phyloP scores from a whole-genome alignment of 2,888 invertebrate species.

The Thera britannica region DNA sequence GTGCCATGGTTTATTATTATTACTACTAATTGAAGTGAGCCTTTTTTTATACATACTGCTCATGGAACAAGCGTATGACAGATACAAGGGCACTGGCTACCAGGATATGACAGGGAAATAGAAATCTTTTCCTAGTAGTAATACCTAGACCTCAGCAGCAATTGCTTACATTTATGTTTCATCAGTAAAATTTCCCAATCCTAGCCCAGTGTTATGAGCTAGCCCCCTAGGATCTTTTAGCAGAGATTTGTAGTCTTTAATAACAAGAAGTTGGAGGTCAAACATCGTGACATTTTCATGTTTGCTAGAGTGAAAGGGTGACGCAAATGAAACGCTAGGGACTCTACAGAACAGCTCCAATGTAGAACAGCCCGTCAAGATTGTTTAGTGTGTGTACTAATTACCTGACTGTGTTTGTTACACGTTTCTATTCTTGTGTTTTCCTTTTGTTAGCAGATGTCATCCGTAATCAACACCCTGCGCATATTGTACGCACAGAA shows the following conservation, averaged over 20 bases:
- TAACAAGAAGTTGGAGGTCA: slow-evolving; percentile 72
- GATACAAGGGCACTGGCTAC: too few species aligned
- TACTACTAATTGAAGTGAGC: not conserved
- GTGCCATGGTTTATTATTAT: slow-evolving; percentile 7
- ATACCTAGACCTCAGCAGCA: too few species aligned
- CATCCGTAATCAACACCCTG: slow-evolving; percentile 80
- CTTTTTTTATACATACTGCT: not conserved
- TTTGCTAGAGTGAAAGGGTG: slow-evolving; percentile 72
- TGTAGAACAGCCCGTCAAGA: slow-evolving; percentile 11
- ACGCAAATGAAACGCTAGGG: slow-evolving; percentile 40
- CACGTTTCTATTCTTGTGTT: slow-evolving; percentile 61
- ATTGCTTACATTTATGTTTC: too few species aligned
- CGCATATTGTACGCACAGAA: slow-evolving; percentile 76
- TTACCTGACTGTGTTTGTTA: slow-evolving; percentile 58
- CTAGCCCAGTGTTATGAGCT: not conserved
- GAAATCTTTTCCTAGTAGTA: too few species aligned
- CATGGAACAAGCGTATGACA: too few species aligned
- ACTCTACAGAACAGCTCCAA: not conserved
- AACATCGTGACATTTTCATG: slow-evolving; percentile 76
- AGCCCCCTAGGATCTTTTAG: too few species aligned
- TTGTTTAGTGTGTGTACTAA: slow-evolving; percentile 19
- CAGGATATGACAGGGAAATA: too few species aligned
- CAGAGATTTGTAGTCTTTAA: not conserved
- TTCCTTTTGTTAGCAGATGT: slow-evolving; percentile 79
- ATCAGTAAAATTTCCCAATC: too few species aligned